Evolutionary conservation across 2,888 invertebrate genomes (phyloP), one percentile per base, ranked within the genome.

Genomic region (Atethmia centrago): DNA sequence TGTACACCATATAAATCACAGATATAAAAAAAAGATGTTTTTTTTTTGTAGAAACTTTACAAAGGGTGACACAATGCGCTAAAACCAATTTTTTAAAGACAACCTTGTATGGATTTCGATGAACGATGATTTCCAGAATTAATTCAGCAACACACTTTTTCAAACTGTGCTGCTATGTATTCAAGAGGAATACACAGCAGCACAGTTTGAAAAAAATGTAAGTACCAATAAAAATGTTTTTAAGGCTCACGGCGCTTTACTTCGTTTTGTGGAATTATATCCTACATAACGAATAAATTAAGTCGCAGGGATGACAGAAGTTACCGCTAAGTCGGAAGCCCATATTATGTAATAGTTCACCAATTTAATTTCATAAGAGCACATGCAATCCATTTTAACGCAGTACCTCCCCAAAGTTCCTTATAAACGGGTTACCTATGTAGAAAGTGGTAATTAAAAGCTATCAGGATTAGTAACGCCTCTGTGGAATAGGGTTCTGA

Each of bases 391-490:
- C 31, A 55, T 75, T 63, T 36, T n/a, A 45, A 67, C 21, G 21
- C 21, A 62, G 2, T 19, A 42, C 36, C 47, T 31, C 40, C 28
- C 31, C 67, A 31, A 55, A 65, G 55, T 31, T 53, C 63, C 25
- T 25, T 51, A 28, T 65, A 53, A 65, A 66, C 51, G 61, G 42
- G 51, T 40, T 70, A 49, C 53, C 53, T 19, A 45, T 9, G 58
- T 71, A 82, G 82, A 85, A 77, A 80, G 86, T 64, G 74, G 65
- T 69, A 74, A 74, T 71, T 77, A 74, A 79, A 75, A 59, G 58
- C 74, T 65, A 55, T 53, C 64, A 58, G 55, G 51, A 77, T 63
- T 12, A 71, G 40, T 40, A 58, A 68, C 61, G 70, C 77, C 65
- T 40, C 25, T 19, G 16, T 1, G 40, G 55, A 74, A 67, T 74